These are phyloP conservation scores for Torymus texanus DNA, from an alignment of 2,888 invertebrate genomes.

Conservation along the genomic window DNA sequence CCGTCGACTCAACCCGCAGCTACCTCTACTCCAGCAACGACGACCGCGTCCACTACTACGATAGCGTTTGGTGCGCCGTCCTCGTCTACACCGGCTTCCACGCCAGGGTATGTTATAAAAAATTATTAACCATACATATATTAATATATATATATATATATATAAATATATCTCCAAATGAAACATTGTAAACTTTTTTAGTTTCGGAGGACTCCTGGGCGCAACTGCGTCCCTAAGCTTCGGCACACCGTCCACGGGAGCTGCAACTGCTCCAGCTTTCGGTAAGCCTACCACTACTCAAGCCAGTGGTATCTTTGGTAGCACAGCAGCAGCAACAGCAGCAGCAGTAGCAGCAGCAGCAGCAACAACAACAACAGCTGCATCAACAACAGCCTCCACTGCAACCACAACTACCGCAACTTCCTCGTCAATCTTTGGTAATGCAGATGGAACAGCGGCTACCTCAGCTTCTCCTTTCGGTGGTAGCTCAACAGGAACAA, in stretches of 20 bases:
- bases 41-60: conserved; percentile 29
- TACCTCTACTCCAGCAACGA: conserved; percentile 17
- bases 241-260: conserved; percentile 23
- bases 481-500: too few relatives aligned
- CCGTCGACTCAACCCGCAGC: too few relatives aligned
- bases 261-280: conserved; percentile 35
- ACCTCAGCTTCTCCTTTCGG: background rate
- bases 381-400: background rate
- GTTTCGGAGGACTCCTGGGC: conserved; percentile 28
- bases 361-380: background rate
- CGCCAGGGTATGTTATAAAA: conserved; percentile 11
- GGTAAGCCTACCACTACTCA: conserved; percentile 7
- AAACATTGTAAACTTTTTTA: conserved; percentile 7
- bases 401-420: too few relatives aligned
- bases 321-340: background rate
- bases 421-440: background rate
- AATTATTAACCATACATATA: background rate
- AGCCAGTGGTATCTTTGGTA: conserved; percentile 20
- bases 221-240: conserved; percentile 50
- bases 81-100: background rate
- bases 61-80: conserved; percentile 25
- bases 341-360: background rate
- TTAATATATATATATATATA: background rate
- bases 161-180: background rate
- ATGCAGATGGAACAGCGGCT: background rate